Evolutionary conservation across 2,888 invertebrate genomes (phyloP).

Genomic region (Miltochrista miniata): DNA sequence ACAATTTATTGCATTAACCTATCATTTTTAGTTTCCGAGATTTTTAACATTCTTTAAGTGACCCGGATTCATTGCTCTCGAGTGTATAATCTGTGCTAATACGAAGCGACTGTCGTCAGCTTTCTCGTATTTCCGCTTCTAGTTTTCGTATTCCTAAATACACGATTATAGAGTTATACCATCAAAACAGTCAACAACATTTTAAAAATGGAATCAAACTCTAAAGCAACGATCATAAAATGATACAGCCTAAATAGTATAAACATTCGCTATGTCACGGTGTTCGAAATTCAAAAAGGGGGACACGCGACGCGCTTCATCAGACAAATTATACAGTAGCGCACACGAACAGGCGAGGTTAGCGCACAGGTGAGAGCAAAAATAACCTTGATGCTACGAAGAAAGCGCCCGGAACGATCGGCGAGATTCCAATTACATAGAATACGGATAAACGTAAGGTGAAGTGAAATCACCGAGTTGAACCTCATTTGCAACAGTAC

Average conservation of each 20-base stretch:
- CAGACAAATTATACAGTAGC: conserved; percentile 21
- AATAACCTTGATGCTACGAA: conserved; percentile 69
- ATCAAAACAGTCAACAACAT: too few species aligned
- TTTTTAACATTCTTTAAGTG: too few species aligned
- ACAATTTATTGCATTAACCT: too few species aligned
- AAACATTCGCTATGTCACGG: conserved; percentile 1
- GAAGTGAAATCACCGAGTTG: conserved; percentile 44
- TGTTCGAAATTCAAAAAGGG: conserved; percentile 56
- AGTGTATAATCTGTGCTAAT: too few species aligned
- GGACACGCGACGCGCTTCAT: conserved; percentile 48
- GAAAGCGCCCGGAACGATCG: conserved; percentile 71
- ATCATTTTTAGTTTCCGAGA: too few species aligned
- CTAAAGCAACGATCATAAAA: conserved; percentile 7
- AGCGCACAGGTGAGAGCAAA: conserved; percentile 63
- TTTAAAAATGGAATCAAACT: background rate
- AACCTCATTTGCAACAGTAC: conserved; percentile 23
- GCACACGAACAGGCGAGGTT: conserved; percentile 40
- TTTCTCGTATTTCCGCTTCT: too few species aligned
- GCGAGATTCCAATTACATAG: conserved; percentile 60
- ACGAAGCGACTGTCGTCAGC: too few species aligned
- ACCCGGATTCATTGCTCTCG: too few species aligned
- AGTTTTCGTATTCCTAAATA: too few species aligned
- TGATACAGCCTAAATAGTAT: conserved; percentile 9
- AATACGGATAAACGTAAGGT: conserved; percentile 56
- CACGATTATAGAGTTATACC: too few species aligned